phyloP scores from a whole-genome alignment of 2,113 vertebrate genomes.

The Chaenocephalus aceratus region DNA sequence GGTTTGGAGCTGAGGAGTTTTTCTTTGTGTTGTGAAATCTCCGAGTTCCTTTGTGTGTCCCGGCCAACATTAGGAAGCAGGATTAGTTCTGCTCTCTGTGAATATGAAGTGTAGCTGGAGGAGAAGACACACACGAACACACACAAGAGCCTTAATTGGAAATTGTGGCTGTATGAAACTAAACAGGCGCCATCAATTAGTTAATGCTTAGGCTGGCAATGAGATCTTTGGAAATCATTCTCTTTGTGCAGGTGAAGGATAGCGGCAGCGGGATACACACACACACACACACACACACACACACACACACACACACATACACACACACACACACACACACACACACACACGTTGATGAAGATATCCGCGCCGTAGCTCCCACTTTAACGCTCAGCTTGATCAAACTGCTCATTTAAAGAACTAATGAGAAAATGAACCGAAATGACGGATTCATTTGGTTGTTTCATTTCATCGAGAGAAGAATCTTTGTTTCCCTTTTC shows the following conservation, averaged over 20 bases:
- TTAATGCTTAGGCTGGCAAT: constrained; percentile 30
- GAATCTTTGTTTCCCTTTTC: constrained; percentile 21
- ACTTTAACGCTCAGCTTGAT: constrained; percentile 40
- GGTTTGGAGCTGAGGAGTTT: constrained; percentile 31
- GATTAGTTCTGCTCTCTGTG: constrained; percentile 28
- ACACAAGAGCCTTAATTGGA: constrained; percentile 23
- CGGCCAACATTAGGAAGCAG: not conserved
- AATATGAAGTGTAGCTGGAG: constrained; percentile 9
- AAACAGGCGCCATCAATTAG: constrained; percentile 7
- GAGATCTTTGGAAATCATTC: constrained; percentile 20
- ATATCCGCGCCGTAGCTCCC: constrained; percentile 29
- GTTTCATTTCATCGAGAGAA: constrained; percentile 46
- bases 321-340: not conserved
- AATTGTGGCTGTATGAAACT: not conserved
- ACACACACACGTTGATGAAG: constrained; percentile 35
- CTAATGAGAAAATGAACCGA: constrained; percentile 63
- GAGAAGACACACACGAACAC: not conserved
- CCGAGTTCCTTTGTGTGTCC: too few species aligned
- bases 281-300: not conserved
- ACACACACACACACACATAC: not conserved
- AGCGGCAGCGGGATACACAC: not conserved
- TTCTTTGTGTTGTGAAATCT: constrained; percentile 23
- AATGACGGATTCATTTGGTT: constrained; percentile 48
- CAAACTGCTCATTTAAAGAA: constrained; percentile 60
- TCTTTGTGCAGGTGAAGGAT: constrained; percentile 35